These are phyloP conservation scores for Laupala kohalensis DNA, from an alignment of 1,140 invertebrate genomes.

Conservation along the genomic window DNA sequence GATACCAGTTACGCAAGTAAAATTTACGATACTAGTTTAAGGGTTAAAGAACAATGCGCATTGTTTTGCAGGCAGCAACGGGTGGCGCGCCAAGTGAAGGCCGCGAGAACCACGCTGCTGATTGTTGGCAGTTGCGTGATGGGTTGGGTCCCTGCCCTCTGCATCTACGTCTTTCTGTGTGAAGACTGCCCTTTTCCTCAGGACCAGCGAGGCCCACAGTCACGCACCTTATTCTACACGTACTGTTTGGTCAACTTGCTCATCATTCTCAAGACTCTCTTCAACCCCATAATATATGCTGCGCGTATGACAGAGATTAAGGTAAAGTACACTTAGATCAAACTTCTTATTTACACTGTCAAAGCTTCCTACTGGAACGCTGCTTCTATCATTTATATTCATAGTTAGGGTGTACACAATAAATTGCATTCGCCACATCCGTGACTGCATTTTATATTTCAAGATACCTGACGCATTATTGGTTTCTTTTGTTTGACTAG, in stretches of 20 bases:
- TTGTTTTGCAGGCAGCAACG: slow-evolving; percentile 13
- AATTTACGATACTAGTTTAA: too few relatives aligned
- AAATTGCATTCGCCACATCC: too few relatives aligned
- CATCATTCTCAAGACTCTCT: slow-evolving; percentile 46
- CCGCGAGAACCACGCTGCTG: slow-evolving; percentile 47
- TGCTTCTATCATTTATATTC: too few relatives aligned
- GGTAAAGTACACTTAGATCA: slow-evolving; percentile 23
- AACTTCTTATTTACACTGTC: too few relatives aligned
- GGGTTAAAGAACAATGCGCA: too few relatives aligned
- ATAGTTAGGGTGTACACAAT: too few relatives aligned
- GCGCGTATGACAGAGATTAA: slow-evolving; percentile 50
- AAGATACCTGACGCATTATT: too few relatives aligned
- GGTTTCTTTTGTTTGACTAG: too few relatives aligned
- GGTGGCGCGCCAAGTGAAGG: slow-evolving; percentile 28
- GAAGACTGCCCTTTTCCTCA: slow-evolving; percentile 29
- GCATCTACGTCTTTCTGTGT: slow-evolving; percentile 38
- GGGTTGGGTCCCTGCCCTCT: slow-evolving; percentile 47
- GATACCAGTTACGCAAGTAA: too few relatives aligned
- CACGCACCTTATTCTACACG: slow-evolving; percentile 19
- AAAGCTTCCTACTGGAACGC: too few relatives aligned
- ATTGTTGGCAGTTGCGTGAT: slow-evolving; percentile 52
- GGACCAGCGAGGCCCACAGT: slow-evolving; percentile 19
- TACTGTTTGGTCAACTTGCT: slow-evolving; percentile 31
- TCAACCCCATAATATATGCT: slow-evolving; percentile 57
- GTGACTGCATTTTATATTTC: too few relatives aligned